Evolutionary conservation across 2,113 vertebrate species (phyloP).

Genomic region (Trogon melanurus): DNA sequence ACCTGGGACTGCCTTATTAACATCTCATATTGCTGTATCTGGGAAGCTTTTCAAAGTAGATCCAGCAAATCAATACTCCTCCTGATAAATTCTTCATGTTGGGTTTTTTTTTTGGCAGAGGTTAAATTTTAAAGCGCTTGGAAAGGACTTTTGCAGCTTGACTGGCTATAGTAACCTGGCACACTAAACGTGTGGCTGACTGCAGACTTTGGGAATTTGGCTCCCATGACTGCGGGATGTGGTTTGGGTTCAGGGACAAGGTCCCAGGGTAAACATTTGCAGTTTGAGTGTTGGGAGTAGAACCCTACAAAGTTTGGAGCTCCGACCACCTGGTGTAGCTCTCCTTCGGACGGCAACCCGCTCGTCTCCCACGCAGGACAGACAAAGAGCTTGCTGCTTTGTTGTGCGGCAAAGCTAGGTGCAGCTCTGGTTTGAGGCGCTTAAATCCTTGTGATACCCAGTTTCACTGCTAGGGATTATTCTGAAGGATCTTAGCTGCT

Average conservation of each 20-base stretch:
- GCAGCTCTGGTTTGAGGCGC: background rate
- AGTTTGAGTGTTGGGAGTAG: background rate
- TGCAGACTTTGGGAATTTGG: background rate
- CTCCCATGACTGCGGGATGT: background rate
- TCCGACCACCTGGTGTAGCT: background rate
- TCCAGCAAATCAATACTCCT: background rate
- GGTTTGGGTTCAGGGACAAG: background rate
- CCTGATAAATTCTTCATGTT: background rate
- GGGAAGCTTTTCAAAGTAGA: background rate
- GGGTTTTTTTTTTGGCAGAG: background rate
- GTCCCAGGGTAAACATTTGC: background rate
- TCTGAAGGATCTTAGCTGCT: background rate
- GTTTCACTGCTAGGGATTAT: background rate
- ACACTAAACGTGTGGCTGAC: background rate
- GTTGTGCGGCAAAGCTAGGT: background rate
- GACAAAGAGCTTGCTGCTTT: background rate
- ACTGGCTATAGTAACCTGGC: background rate
- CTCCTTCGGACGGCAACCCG: accelerated
- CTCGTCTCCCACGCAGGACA: background rate
- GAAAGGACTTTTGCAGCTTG: background rate
- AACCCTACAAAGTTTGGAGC: background rate
- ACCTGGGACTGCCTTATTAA: background rate
- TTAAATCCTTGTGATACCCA: background rate
- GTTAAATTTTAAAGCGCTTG: background rate
- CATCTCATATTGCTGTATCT: background rate